Base-by-base conservation (phyloP, 1,140 invertebrate species). In the Calephelis virginiensis region DNA sequence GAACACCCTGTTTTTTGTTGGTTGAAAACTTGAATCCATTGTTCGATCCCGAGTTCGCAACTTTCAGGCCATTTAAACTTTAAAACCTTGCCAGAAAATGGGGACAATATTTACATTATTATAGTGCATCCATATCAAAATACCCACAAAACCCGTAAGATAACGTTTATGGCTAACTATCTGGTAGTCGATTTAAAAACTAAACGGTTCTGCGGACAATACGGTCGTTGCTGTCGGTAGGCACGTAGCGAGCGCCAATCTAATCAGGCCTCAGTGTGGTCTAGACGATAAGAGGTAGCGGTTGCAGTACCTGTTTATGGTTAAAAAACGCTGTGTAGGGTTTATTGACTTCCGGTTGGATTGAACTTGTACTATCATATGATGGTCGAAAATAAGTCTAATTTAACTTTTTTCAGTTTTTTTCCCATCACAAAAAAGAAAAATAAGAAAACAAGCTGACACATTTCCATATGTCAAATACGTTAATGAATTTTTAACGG, bases 241-340 rank as follows among this genome's bases (percentile, higher is more conserved):
- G 66, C 74, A 73, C 74, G 70, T 72, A 73, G 65, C 63, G 47
- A 53, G 65, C 65, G 61, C 64, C 67, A 73, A 75, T 75, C 67
- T 71, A 75, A 73, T 75, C 71, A 67, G 17, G n/a, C 17, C 43
- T n/a, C 28, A 13, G 62, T 46, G 40, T 62, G 65, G 67, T 69
- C 5, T 12, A 56, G 6, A 28, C 11, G 8, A 53, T 13, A 13
- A 37, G 50, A 56, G 10, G 11, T 6, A 56, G 50, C 50, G 50
- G 50, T 56, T 56, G 50, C 28, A 37, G 11, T 56, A 43, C 8
- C 7, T 5, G 40, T 7, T 43, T 43, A 43, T 43, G 8, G 8
- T 43, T 43, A 1, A 8, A 43, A 3, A 43, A 43, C 28, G 28
- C 28, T 4, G 1, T 28, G 5, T 28, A 28, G 28, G 28, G 28